Percentiles rank a stretch among this genome's conserved stretches.
These are phyloP conservation scores for Cyanoramphus novaezelandiae DNA, from an alignment of 2,113 vertebrate species.

Conservation along the genomic window DNA sequence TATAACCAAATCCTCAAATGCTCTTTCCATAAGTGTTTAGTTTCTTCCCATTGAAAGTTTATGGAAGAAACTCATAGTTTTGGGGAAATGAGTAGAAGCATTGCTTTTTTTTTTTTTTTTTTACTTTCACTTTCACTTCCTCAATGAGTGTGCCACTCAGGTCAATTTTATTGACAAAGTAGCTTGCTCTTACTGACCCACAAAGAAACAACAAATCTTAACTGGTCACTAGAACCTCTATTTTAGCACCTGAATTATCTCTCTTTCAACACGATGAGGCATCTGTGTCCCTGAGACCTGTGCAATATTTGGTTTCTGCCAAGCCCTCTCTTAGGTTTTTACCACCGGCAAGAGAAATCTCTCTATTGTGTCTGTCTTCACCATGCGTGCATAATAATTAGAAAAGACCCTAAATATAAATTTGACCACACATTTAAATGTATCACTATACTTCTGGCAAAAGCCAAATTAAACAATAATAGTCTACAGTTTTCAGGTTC, in stretches of 20 bases:
- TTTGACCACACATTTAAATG: neutral
- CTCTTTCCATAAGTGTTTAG: accelerated
- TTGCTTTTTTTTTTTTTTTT: neutral
- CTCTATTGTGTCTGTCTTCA: neutral
- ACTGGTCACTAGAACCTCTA: neutral
- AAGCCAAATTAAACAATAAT: neutral
- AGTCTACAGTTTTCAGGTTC: neutral
- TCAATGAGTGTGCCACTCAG: neutral
- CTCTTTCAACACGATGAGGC: neutral
- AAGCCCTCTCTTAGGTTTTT: neutral
- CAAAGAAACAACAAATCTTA: neutral
- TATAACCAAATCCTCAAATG: neutral
- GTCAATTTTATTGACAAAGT: neutral
- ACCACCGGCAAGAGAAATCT: neutral
- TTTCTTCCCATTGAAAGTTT: neutral
- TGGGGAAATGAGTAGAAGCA: neutral
- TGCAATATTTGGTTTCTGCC: neutral
- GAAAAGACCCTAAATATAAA: neutral
- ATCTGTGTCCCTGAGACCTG: neutral
- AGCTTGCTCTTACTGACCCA: neutral
- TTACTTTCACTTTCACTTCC: neutral
- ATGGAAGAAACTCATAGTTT: neutral
- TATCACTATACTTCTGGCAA: neutral
- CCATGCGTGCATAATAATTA: neutral
- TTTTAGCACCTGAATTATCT: neutral